A percentile compares a stretch with the other conserved stretches of the same genome.
These are phyloP conservation scores for Torymus auratus DNA, from an alignment of 2,888 invertebrate genomes.

Conservation along the genomic window DNA sequence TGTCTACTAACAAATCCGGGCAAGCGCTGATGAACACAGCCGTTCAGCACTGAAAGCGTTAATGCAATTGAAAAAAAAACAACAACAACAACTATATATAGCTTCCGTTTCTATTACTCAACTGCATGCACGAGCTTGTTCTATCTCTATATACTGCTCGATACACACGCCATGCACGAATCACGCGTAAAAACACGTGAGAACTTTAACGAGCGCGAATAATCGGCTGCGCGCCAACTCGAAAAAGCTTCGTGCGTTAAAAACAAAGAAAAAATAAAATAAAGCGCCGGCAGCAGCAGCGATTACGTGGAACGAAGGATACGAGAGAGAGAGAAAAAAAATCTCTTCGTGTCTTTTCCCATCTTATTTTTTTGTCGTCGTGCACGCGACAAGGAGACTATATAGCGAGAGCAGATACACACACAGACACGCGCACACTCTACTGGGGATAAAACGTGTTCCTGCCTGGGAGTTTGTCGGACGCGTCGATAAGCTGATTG, in stretches of 20 bases:
- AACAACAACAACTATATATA: too few relatives aligned
- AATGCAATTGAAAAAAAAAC: conserved; percentile 45
- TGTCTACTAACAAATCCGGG: conserved; percentile 54
- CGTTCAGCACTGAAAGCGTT: conserved; percentile 55
- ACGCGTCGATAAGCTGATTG: conserved; percentile 82
- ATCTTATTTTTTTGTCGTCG: too few relatives aligned
- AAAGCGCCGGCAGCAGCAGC: not conserved
- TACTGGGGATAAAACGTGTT: conserved; percentile 57
- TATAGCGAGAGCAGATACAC: too few relatives aligned
- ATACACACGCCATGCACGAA: not conserved
- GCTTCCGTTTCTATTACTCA: too few relatives aligned
- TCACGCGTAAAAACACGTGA: conserved; percentile 1
- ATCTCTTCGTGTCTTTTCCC: too few relatives aligned
- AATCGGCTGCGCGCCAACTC: not conserved
- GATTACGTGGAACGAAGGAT: not conserved
- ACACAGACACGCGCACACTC: conserved; percentile 6
- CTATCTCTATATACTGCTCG: not conserved
- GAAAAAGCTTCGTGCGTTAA: not conserved
- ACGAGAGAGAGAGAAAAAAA: not conserved
- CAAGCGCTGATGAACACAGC: conserved; percentile 50
- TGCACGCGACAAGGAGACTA: too few relatives aligned
- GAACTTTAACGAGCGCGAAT: not conserved
- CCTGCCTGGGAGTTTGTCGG: conserved; percentile 81
- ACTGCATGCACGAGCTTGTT: too few relatives aligned
- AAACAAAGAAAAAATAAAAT: not conserved